Percentiles rank a stretch among this genome's conserved stretches.
phyloP scores from a whole-genome alignment of 2,797 vertebrate genomes.

The Lutjanus argentimaculatus region DNA sequence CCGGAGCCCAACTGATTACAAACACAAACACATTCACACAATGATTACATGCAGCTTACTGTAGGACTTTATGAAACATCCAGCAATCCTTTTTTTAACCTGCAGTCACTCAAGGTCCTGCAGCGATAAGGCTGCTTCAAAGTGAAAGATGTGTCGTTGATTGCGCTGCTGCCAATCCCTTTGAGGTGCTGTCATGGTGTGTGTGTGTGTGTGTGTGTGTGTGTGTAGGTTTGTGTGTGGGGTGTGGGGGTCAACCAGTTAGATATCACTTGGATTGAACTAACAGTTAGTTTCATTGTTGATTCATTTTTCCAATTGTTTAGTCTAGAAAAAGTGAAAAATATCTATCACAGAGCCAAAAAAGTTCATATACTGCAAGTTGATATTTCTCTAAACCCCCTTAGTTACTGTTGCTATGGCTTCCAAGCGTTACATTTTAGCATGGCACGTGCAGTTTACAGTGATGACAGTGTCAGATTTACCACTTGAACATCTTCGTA shows the following conservation, averaged over 20 bases:
- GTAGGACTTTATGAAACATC: slow-evolving; percentile 53
- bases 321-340: not conserved
- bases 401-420: no score
- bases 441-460: no score
- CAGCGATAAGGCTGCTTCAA: slow-evolving; percentile 65
- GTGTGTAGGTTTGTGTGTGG: not conserved
- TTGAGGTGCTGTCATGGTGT: slow-evolving; percentile 51
- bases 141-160: slow-evolving; percentile 41
- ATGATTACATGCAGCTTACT: slow-evolving; percentile 79
- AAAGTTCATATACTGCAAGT: not conserved
- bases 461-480: no score
- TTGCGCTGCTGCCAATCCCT: slow-evolving; percentile 64
- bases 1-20: slow-evolving; percentile 64
- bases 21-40: slow-evolving; percentile 67
- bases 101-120: slow-evolving; percentile 53
- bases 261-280: slow-evolving; percentile 1
- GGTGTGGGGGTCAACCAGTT: slow-evolving; percentile 4
- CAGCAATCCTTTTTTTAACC: slow-evolving; percentile 34
- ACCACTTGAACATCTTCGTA: no score
- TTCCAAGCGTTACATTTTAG: no score
- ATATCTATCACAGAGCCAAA: not conserved
- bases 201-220: slow-evolving; percentile 3
- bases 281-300: not conserved
- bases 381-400: not conserved
- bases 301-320: not conserved